Evolutionary conservation across 2,797 vertebrate species (phyloP), one percentile per base, ranked within the genome.

Genomic region (Menidia menidia): DNA sequence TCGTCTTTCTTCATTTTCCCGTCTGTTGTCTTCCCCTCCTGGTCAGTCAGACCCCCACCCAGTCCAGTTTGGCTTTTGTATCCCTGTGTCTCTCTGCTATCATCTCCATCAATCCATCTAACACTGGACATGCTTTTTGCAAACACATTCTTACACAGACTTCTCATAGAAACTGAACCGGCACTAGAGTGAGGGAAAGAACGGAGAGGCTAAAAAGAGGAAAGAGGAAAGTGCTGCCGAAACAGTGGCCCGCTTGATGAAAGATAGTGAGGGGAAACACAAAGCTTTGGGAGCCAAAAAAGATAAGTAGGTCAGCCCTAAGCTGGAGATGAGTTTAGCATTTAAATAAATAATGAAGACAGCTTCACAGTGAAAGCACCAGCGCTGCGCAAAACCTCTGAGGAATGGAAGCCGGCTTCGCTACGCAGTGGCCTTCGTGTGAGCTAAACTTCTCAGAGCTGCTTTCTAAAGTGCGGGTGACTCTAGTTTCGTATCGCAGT

Each of bases 271-370:
- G 61, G 63, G 71, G 63, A 80, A 88, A 82, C 60, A 53, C 68
- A 57, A 78, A 70, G 80, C 81, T 83, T 81, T 82, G 72, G 71
- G 76, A 65, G 76, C 69, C 7, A n/a, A 84, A 87, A 25, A 86
- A 86, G 78, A 91, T 81, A 92, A 91, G 80, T 92, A 88, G 91
- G 91, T 92, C 90, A 92, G 87, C 84, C 68, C 72, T 88, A 89
- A 92, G 89, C 81, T 87, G 77, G 88, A 80, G 65, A 85, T 87
- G 86, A 88, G 78, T 88, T 90, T 82, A 83, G 74, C 43, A 54
- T 72, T 84, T 92, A 87, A 90, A 92, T 92, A 91, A 89, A 87
- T 87, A 83, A 91, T 88, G 72, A 72, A 81, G 68, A 62, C 66
- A 56, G 80, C 73, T 72, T 81, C 78, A 75, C 70, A 82, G 82